phyloP scores from a whole-genome alignment of 2,113 vertebrate species.

The Dolichotis patagonum region DNA sequence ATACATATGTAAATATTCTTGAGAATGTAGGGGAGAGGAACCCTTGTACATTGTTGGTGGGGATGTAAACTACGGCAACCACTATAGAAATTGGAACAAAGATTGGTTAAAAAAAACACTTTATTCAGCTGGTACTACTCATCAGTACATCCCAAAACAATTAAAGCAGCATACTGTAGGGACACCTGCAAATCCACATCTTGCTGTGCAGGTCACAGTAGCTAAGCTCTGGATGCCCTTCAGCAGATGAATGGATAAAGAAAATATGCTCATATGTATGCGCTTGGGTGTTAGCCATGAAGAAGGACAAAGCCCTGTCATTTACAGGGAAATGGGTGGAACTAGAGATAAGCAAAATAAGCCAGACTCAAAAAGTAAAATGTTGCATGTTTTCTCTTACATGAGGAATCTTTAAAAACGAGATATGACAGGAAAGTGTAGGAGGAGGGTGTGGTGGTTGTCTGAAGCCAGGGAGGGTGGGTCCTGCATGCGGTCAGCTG shows the following conservation, averaged over 20 bases:
- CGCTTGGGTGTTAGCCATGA: neutral
- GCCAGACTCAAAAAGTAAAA: neutral
- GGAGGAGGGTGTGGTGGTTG: neutral
- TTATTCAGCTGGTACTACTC: neutral
- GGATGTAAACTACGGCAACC: neutral
- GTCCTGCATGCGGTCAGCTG: neutral
- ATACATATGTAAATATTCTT: neutral
- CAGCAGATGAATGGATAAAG: neutral
- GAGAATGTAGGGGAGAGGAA: neutral
- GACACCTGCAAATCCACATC: neutral
- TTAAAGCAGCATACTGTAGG: neutral
- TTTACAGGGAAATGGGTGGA: neutral
- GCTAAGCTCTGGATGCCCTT: neutral
- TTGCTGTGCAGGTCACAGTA: neutral
- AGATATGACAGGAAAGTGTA: neutral
- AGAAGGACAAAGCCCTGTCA: neutral
- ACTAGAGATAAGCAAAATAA: neutral
- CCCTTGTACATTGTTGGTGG: neutral
- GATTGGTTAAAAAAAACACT: neutral
- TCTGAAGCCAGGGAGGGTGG: neutral
- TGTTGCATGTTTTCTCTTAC: neutral
- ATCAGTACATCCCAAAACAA: neutral
- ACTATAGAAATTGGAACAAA: neutral
- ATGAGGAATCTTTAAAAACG: too few species aligned
- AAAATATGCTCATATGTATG: neutral